Base-by-base conservation (phyloP, 2,797 vertebrate genomes). In the Gastrophryne carolinensis region DNA sequence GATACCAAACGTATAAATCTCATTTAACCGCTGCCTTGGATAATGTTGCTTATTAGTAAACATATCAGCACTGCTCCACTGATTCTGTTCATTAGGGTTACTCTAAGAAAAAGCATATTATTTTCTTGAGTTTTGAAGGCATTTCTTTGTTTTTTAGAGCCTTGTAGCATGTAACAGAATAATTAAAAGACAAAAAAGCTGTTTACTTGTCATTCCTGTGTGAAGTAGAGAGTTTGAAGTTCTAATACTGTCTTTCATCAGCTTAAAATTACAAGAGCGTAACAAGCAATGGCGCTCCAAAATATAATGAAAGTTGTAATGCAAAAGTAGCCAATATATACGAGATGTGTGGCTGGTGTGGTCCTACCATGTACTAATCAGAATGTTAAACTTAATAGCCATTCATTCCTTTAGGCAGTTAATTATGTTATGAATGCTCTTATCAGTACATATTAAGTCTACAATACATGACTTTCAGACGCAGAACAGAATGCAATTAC, bases 351-450 rank as follows among this genome's bases (percentile, higher is more conserved):
- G 79, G 82, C 87, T 19, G 63, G 84, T 86, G 81, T 82, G 80
- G 79, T 80, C 76, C 80, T 76, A 80, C 83, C 83, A 81, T 82
- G 86, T 82, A 82, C 83, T 87, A 84, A 86, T 87, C 88, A 84
- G 83, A 86, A 84, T 87, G 88, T 85, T 87, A 84, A 86, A 86
- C 82, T 78, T 87, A 87, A 88, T 83, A 81, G 87, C 83, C 82
- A 62, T 86, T 85, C 86, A 81, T 82, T 86, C 88, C 88, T 88
- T 74, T 52, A 79, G 86, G 86, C 80, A 82, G 80, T 87, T 88
- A 87, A 86, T 89, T 89, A 87, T 84, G 73, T 88, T 87, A 80
- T 85, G 85, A 88, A 86, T 84, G 84, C 72, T 85, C 81, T 85
- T 87, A 88, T 88, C 87, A 84, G 84, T 10, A 21, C 73, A 19